Evolutionary conservation across 2,888 invertebrate species (phyloP).

Genomic region (Dorcus parallelipipedus): DNA sequence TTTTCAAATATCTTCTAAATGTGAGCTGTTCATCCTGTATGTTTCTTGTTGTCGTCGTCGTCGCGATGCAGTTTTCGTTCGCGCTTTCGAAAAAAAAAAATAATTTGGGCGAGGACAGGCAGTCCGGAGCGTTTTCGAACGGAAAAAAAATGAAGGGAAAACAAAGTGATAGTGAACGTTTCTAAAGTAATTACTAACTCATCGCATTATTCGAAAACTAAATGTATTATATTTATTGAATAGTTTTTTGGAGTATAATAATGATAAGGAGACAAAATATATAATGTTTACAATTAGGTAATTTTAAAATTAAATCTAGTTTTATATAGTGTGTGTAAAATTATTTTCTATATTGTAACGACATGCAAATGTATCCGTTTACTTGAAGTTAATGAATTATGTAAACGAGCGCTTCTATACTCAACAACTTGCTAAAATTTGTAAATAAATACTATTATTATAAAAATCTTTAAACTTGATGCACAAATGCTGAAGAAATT

Average conservation of each 20-base stretch:
- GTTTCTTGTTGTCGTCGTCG: no score
- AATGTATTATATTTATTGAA: not conserved
- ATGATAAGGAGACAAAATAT: not conserved
- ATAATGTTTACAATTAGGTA: conserved; percentile 1
- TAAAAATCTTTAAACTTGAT: not conserved
- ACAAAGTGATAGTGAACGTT: not conserved
- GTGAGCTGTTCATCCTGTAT: no score
- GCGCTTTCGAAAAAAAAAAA: no score
- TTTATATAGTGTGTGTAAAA: conserved; percentile 6
- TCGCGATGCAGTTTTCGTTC: no score
- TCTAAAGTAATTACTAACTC: not conserved
- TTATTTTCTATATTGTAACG: not conserved
- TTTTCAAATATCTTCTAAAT: no score
- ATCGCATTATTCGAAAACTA: not conserved
- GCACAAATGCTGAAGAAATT: not conserved
- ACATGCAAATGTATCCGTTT: not conserved
- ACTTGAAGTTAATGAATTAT: not conserved
- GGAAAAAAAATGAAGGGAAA: not conserved
- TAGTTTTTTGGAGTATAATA: no score
- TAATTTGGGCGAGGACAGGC: no score
- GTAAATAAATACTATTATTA: not conserved
- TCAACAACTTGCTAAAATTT: not conserved
- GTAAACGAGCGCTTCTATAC: not conserved
- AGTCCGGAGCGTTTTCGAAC: no score
- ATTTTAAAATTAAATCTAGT: conserved; percentile 6